phyloP scores from a whole-genome alignment of 2,113 vertebrate species.

The Xenopus laevis region DNA sequence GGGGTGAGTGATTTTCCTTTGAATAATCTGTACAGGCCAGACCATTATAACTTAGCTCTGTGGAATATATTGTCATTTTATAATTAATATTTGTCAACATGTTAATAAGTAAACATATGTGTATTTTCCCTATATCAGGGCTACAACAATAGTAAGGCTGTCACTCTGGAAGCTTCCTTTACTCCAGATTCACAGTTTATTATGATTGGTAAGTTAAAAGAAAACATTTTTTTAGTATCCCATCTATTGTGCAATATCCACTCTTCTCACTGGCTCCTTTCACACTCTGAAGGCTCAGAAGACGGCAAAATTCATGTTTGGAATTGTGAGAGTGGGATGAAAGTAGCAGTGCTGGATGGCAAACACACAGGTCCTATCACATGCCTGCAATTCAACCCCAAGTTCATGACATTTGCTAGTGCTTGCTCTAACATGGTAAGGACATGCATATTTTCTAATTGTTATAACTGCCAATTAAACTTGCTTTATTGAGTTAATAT shows the following conservation, averaged over 20 bases:
- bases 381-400: slow-evolving; percentile 97
- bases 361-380: slow-evolving; percentile 97
- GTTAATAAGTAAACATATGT: no score
- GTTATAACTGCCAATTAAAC: no score
- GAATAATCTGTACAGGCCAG: not conserved
- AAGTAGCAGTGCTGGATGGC: slow-evolving; percentile 92
- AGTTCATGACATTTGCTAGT: slow-evolving; percentile 98
- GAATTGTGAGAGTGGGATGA: slow-evolving; percentile 97
- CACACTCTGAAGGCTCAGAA: slow-evolving; percentile 78
- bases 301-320: slow-evolving; percentile 98
- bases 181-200: slow-evolving; percentile 97
- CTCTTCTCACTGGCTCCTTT: not conserved
- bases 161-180: slow-evolving; percentile 92
- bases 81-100: no score
- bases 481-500: no score
- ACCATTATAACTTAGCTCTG: no score
- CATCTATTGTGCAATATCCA: not conserved
- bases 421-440: slow-evolving; percentile 99
- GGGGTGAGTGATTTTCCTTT: slow-evolving; percentile 71
- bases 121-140: slow-evolving; percentile 65
- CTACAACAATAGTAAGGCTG: slow-evolving; percentile 95
- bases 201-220: slow-evolving; percentile 88
- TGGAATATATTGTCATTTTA: not conserved
- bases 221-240: not conserved
- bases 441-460: not conserved